Evolutionary conservation across 2,797 vertebrate genomes (phyloP), one percentile per base, ranked within the genome.

Genomic region (Mormyrus proboscirostris): DNA sequence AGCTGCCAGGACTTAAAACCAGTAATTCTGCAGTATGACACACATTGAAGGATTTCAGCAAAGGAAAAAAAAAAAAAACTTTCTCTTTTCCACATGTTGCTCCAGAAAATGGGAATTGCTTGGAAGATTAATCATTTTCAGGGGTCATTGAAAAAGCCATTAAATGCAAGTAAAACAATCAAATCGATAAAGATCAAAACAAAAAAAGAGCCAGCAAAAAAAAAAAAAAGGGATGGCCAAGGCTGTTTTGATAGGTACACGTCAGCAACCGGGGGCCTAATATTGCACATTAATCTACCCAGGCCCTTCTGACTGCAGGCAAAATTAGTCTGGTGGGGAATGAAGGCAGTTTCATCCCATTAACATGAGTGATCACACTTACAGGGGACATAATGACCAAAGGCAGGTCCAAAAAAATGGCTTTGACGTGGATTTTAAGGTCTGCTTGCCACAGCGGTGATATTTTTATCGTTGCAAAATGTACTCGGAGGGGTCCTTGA

Each of bases 401-500:
- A 29, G 87, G 3, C 65, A 19, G 55, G 65, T 73, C 29, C 91
- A 50, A 41, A 22, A 89, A 92, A 91, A 90, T 86, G 22, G 33
- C 57, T 62, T 62, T 79, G 41, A 90, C 87, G 88, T 90, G 90
- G 86, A 85, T 53, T 89, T 91, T 53, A 88, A 90, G 91, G 88
- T 89, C 87, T 88, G 91, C 89, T 92, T 89, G 82, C 91, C 90
- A 90, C 87, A 25, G 22, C 33, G 41, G 83, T 49, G 83, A 69
- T 90, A 59, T 91, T 90, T 22, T 86, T 65, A 84, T 79, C 88
- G 69, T 59, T 91, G 92, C 92, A 89, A 92, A 91, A 91, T 88
- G 89, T 87, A 88, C 90, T 88, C 83, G 87, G 85, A 90, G 90
- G 90, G 44, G 55, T 88, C 86, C 84, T 79, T 57, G 85, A 90